Evolutionary conservation across 2,797 vertebrate genomes (phyloP).

Genomic region (Pelobates cultripes): DNA sequence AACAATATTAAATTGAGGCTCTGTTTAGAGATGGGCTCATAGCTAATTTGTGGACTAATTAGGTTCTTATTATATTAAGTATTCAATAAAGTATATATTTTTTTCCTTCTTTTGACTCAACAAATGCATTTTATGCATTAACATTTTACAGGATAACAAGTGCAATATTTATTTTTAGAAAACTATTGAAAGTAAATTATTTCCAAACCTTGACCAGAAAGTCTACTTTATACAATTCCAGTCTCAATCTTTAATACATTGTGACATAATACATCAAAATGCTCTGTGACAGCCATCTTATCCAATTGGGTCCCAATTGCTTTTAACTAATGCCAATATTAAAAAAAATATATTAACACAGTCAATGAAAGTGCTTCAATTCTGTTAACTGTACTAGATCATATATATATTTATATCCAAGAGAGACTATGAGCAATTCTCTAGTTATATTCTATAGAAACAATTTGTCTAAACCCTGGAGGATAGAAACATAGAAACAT

Average conservation of each 20-base stretch:
- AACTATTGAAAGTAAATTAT: no score
- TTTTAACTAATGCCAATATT: constrained; percentile 21
- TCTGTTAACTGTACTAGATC: constrained; percentile 10
- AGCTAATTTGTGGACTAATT: no score
- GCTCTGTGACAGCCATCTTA: constrained; percentile 11
- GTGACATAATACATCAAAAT: background rate
- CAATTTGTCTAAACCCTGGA: background rate
- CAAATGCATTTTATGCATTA: no score
- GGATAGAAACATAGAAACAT: no score
- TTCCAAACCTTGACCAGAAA: background rate
- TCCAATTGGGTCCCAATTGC: constrained; percentile 33
- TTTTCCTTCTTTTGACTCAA: no score
- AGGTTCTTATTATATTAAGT: no score
- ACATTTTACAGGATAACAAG: no score
- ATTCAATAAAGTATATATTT: no score
- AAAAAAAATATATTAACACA: constrained; percentile 32
- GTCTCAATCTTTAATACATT: background rate
- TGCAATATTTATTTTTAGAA: no score
- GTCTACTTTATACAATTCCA: background rate
- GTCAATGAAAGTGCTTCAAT: constrained; percentile 22
- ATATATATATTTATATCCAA: constrained; percentile 1
- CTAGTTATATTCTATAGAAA: background rate
- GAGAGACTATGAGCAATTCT: background rate
- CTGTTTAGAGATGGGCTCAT: no score
- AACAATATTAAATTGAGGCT: no score